A percentile compares a stretch with the other conserved stretches of the same genome.
These are phyloP conservation scores for Phenganax marumi DNA, from an alignment of 92 coral and sea anemone species.

Conservation along the genomic window DNA sequence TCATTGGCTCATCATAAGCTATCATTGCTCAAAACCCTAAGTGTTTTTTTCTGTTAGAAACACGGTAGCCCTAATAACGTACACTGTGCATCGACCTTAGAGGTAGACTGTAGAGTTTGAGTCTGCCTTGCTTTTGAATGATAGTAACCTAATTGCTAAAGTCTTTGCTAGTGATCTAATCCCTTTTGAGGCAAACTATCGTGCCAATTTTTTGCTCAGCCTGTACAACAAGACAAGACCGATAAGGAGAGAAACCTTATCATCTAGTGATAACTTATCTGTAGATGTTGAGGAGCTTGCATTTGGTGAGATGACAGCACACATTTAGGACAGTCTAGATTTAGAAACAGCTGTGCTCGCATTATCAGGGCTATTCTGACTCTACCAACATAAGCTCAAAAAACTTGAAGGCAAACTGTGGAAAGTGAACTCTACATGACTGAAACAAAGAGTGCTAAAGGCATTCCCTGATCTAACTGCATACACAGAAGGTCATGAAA, in stretches of 20 bases:
- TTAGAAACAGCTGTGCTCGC: neutral
- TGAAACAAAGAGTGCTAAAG: neutral
- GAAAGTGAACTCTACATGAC: neutral
- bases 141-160: constrained; percentile 25
- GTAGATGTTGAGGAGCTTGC: constrained; percentile 58
- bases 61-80: constrained; percentile 12
- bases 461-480: neutral
- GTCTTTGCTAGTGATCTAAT: constrained; percentile 34
- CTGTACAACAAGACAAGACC: constrained; percentile 19
- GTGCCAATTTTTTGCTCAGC: neutral
- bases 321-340: constrained; percentile 55
- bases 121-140: constrained; percentile 27
- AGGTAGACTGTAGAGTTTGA: constrained; percentile 45
- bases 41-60: constrained; percentile 38
- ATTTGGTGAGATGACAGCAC: constrained; percentile 59
- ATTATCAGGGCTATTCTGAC: neutral
- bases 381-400: neutral
- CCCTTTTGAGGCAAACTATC: constrained; percentile 57
- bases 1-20: constrained; percentile 1
- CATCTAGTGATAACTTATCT: constrained; percentile 31
- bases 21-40: neutral
- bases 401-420: too few species aligned
- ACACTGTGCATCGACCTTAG: constrained; percentile 40
- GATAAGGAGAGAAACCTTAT: constrained; percentile 17
- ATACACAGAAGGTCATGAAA: constrained; percentile 49